Evolutionary conservation across 1,140 invertebrate genomes (phyloP).

Genomic region (Phenacoccus solenopsis): DNA sequence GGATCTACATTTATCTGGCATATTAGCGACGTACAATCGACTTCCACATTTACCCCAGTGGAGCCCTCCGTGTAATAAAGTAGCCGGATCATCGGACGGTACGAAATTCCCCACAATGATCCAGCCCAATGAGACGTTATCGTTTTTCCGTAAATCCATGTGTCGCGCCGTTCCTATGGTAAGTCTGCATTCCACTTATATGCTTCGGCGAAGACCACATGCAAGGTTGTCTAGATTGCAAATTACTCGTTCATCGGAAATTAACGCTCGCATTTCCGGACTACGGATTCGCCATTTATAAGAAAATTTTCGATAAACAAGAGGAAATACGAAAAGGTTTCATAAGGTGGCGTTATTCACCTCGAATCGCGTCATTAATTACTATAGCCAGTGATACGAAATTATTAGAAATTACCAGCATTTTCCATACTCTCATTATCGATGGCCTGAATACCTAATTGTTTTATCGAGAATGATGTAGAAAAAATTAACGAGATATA

Average conservation of each 20-base stretch:
- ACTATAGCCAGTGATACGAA: too few species aligned
- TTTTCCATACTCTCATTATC: too few species aligned
- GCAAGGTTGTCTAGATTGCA: background rate
- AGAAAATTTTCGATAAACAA: too few species aligned
- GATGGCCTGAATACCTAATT: background rate
- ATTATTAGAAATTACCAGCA: too few species aligned
- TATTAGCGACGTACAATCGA: conserved; percentile 64
- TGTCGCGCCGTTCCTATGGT: conserved; percentile 61
- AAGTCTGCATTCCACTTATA: conserved; percentile 33
- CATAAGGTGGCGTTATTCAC: too few species aligned
- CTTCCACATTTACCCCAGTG: conserved; percentile 58
- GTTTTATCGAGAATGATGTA: too few species aligned
- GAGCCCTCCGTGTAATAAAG: conserved; percentile 57
- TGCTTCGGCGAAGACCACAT: background rate
- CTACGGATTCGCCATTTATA: too few species aligned
- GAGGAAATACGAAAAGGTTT: too few species aligned
- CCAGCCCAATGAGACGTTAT: conserved; percentile 47
- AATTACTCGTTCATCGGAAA: background rate
- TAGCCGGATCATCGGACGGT: conserved; percentile 69
- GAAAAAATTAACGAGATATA: too few species aligned
- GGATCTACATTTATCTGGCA: conserved; percentile 46
- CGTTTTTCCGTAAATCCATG: conserved; percentile 70
- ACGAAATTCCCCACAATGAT: conserved; percentile 64
- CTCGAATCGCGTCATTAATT: too few species aligned
- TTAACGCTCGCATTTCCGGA: too few species aligned